Conservation (phyloP, 1,140 invertebrate species). For the Zaprionus ornatus region DNA sequence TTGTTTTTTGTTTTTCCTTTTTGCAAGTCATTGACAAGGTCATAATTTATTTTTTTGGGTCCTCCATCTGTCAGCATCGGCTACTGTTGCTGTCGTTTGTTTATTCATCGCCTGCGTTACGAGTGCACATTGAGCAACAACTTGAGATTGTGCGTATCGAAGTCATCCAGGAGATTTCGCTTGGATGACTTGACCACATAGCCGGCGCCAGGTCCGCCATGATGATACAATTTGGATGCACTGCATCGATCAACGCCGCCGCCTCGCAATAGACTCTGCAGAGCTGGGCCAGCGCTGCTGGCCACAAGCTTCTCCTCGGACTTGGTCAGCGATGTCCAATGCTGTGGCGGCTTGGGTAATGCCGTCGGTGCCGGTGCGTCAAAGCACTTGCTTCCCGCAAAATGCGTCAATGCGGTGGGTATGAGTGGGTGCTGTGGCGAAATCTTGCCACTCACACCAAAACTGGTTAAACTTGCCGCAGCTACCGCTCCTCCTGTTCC, state of each 20-base stretch:
- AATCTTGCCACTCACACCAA: constrained; percentile 63
- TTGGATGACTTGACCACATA: constrained; percentile 75
- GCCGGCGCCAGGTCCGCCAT: constrained; percentile 19
- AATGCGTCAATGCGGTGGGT: constrained; percentile 84
- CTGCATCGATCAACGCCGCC: constrained; percentile 35
- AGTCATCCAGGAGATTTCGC: constrained; percentile 79
- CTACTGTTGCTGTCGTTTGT: constrained; percentile 24
- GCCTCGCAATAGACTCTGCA: constrained; percentile 61
- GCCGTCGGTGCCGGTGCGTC: constrained; percentile 87
- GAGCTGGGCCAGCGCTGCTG: constrained; percentile 68
- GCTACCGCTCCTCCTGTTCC: not conserved
- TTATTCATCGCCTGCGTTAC: constrained; percentile 72
- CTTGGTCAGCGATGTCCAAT: constrained; percentile 84
- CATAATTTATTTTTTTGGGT: constrained; percentile 42
- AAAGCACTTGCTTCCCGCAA: constrained; percentile 87
- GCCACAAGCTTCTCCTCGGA: constrained; percentile 63
- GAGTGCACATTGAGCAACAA: constrained; percentile 85
- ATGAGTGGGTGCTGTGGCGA: constrained; percentile 73
- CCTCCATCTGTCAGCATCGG: constrained; percentile 41
- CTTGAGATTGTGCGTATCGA: constrained; percentile 85
- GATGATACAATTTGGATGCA: constrained; percentile 33
- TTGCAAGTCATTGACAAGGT: constrained; percentile 64
- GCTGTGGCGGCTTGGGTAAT: constrained; percentile 86
- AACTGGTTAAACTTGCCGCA: constrained; percentile 3
- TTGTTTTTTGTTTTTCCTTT: constrained; percentile 44